Evolutionary conservation across 2,113 vertebrate species (phyloP).

Genomic region (Hassar affinis): DNA sequence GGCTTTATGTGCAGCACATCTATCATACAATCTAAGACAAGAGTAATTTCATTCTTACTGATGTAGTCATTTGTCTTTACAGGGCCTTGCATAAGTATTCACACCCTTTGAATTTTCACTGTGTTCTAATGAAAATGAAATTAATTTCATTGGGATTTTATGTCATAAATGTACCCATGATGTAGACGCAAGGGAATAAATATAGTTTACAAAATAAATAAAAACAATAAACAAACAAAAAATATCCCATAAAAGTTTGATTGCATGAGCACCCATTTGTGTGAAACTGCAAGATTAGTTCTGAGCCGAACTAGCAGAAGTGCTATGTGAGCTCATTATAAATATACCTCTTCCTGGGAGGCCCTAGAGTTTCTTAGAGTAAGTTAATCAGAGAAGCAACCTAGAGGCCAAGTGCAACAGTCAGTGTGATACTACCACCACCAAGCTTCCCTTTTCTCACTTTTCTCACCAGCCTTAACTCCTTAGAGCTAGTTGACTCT

Average conservation of each 20-base stretch:
- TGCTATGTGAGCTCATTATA: not conserved
- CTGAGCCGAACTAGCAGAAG: not conserved
- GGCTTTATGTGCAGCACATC: conserved; percentile 21
- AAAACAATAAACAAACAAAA: not conserved
- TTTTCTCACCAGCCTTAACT: not conserved
- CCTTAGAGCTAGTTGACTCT: not conserved
- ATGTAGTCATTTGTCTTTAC: conserved; percentile 40
- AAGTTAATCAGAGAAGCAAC: not conserved
- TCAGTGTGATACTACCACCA: not conserved
- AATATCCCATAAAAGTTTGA: not conserved
- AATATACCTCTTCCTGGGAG: not conserved
- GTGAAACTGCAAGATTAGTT: not conserved
- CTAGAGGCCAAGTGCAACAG: not conserved
- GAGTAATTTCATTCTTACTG: conserved; percentile 24
- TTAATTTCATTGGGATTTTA: not conserved
- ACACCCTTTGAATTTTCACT: not conserved
- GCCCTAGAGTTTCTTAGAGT: not conserved
- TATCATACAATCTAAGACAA: conserved; percentile 22
- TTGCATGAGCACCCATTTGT: not conserved
- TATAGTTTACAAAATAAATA: conserved; percentile 3
- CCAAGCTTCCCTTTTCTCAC: not conserved
- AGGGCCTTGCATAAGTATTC: not conserved
- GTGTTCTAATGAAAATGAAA: not conserved
- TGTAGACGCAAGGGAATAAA: not conserved
- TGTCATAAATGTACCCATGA: not conserved